Evolutionary conservation across 2,888 invertebrate species (phyloP).

Genomic region (Lycophotia porphyrea): DNA sequence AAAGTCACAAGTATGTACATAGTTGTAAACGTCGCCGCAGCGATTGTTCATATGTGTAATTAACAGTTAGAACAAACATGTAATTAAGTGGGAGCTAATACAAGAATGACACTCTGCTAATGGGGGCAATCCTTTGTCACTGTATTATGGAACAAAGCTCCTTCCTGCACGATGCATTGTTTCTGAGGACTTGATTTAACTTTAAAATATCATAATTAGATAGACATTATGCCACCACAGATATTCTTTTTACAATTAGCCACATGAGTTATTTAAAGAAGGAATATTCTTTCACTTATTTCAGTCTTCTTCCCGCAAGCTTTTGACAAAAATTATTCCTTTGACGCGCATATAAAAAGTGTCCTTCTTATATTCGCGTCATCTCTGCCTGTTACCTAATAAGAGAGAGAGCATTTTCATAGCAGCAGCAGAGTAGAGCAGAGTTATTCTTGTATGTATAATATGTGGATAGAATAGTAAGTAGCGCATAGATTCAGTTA

Average conservation of each 20-base stretch:
- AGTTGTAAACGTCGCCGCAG: slow-evolving; percentile 18
- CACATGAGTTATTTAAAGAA: neutral
- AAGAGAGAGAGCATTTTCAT: no score
- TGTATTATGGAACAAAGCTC: slow-evolving; percentile 23
- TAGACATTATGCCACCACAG: neutral
- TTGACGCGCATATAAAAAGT: neutral
- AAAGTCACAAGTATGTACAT: slow-evolving; percentile 34
- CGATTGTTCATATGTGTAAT: slow-evolving; percentile 52
- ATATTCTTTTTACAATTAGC: neutral
- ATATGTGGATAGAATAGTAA: neutral
- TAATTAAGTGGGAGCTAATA: slow-evolving; percentile 29
- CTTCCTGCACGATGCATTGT: slow-evolving; percentile 13
- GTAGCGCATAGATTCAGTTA: neutral
- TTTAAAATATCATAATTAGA: neutral
- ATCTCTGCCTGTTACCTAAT: no score
- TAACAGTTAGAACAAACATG: slow-evolving; percentile 46
- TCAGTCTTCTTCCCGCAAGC: no score
- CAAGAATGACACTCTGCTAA: slow-evolving; percentile 28
- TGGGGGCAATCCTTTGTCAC: slow-evolving; percentile 35
- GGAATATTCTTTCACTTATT: neutral
- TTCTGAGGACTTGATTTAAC: slow-evolving; percentile 1
- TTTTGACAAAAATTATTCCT: neutral
- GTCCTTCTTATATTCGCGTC: no score
- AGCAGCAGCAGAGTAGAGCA: no score
- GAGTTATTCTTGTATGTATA: no score